A percentile compares a stretch with the other conserved stretches of the same genome.
phyloP scores from a whole-genome alignment of 1,140 invertebrate species.

The Drosophila pectinifera region DNA sequence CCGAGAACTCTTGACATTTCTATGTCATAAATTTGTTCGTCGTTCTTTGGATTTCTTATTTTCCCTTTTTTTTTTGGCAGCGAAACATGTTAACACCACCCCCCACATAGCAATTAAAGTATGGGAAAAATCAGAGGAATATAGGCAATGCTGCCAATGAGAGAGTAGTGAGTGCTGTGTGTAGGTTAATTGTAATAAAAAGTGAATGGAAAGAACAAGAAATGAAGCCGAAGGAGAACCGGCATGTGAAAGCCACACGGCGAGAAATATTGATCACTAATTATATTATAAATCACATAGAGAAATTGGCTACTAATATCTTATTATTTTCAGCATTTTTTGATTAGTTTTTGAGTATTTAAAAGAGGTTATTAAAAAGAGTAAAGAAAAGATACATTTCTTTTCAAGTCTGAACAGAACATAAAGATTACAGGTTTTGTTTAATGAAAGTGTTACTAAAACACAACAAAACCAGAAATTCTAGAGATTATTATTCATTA shows the following conservation, averaged over 20 bases:
- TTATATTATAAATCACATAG: no score
- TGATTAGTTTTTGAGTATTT: no score
- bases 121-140: slow-evolving; percentile 4
- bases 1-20: slow-evolving; percentile 66
- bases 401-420: no score
- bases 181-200: slow-evolving; percentile 50
- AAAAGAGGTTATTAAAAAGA: no score
- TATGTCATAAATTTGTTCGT: slow-evolving; percentile 71
- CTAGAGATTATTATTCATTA: no score
- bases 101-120: slow-evolving; percentile 48
- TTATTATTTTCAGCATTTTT: no score
- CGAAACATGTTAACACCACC: slow-evolving; percentile 34
- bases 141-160: neutral
- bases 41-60: slow-evolving; percentile 39
- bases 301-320: no score
- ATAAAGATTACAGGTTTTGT: no score
- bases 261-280: no score
- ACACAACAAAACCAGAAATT: no score
- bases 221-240: slow-evolving; percentile 44
- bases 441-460: no score
- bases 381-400: no score
- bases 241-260: slow-evolving; percentile 57
- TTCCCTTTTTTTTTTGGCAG: slow-evolving; percentile 34
- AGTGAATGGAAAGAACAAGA: slow-evolving; percentile 62
- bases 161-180: slow-evolving; percentile 1